Conservation (phyloP, 2,113 vertebrate species). For the Osmerus eperlanus region DNA sequence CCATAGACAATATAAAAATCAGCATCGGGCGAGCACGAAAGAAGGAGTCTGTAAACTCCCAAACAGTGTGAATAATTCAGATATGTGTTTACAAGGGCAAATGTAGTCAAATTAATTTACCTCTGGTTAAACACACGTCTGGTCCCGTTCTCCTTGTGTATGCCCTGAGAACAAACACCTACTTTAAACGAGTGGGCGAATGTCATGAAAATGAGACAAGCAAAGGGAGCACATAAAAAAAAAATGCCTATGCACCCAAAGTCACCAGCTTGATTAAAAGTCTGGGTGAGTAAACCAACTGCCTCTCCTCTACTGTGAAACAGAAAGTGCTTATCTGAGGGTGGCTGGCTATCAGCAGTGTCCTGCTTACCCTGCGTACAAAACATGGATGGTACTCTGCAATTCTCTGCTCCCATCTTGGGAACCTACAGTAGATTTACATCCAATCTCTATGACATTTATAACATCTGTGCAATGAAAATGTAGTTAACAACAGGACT, state of each 20-base stretch:
- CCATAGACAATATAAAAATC: constrained; percentile 25
- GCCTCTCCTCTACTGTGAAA: background rate
- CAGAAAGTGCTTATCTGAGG: background rate
- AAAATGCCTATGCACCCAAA: background rate
- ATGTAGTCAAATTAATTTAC: background rate
- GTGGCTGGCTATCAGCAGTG: background rate
- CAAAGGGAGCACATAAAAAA: too few species aligned
- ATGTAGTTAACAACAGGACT: too few species aligned
- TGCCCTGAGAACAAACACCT: too few species aligned
- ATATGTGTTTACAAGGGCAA: background rate
- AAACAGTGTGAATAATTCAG: background rate
- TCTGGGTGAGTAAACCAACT: background rate
- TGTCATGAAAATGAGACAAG: too few species aligned
- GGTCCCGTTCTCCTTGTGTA: too few species aligned
- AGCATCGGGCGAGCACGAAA: background rate
- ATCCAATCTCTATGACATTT: background rate
- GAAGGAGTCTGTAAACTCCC: background rate
- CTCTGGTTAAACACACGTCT: background rate
- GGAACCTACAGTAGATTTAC: background rate
- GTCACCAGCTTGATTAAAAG: constrained; percentile 3
- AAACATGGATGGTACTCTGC: background rate
- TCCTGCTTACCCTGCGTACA: background rate
- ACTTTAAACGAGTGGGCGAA: too few species aligned
- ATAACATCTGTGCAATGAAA: too few species aligned
- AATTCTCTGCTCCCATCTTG: background rate